Evolutionary conservation across 2,113 vertebrate genomes (phyloP).

Genomic region (Pongo pygmaeus): DNA sequence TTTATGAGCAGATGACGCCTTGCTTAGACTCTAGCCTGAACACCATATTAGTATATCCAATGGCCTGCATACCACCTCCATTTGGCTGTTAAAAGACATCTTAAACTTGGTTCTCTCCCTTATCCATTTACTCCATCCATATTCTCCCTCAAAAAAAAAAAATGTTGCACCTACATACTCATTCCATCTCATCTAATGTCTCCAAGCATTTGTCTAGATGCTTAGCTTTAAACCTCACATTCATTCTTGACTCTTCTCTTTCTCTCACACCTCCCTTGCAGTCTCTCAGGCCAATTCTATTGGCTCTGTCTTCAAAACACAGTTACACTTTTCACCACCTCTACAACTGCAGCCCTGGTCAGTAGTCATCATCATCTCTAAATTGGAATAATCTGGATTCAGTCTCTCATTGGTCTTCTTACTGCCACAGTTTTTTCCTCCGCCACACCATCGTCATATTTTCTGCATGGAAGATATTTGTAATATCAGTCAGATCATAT

Average conservation of each 20-base stretch:
- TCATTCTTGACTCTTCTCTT: background rate
- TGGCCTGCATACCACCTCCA: too few relatives aligned
- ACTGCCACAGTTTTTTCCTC: background rate
- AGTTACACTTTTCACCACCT: background rate
- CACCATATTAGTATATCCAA: background rate
- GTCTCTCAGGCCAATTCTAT: too few relatives aligned
- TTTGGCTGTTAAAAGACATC: background rate
- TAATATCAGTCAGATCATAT: background rate
- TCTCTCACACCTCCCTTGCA: background rate
- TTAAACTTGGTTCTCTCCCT: background rate
- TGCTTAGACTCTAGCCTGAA: background rate
- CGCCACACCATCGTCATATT: accelerated
- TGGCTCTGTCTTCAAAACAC: background rate
- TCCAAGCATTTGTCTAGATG: background rate
- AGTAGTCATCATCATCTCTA: background rate
- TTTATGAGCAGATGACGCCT: background rate
- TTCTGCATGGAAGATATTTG: background rate
- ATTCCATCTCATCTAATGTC: background rate
- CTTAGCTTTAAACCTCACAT: background rate
- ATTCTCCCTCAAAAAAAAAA: background rate
- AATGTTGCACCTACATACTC: background rate
- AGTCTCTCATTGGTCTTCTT: background rate
- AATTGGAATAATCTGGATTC: background rate
- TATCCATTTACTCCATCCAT: background rate
- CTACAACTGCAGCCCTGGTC: background rate